Evolutionary conservation across 53 echinoderm and acorn worm genomes (phyloP).

Genomic region (Echinometra lucunter): DNA sequence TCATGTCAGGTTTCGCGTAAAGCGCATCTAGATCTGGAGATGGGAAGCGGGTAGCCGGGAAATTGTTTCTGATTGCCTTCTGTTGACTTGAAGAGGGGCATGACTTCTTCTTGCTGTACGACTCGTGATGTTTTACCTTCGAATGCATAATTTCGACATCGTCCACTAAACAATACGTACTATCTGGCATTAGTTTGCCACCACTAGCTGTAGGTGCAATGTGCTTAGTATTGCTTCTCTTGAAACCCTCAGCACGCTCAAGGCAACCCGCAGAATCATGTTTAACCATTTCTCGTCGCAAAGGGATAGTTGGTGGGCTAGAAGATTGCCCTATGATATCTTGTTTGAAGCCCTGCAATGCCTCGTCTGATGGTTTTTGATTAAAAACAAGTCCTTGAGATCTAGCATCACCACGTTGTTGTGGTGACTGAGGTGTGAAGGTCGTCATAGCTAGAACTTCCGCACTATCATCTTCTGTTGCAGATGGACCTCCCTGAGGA

Average conservation of each 20-base stretch:
- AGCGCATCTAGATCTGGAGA: not conserved
- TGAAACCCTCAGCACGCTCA: too few species aligned
- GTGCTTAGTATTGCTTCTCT: not conserved
- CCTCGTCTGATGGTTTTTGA: not conserved
- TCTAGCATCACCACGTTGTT: not conserved
- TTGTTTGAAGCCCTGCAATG: too few species aligned
- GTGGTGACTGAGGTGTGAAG: not conserved
- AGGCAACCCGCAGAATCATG: not conserved
- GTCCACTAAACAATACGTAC: not conserved
- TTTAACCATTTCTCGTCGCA: not conserved
- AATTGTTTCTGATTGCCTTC: not conserved
- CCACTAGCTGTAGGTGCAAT: not conserved
- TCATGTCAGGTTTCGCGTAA: constrained; percentile 2
- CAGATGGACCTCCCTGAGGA: not conserved
- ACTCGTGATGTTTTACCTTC: not conserved
- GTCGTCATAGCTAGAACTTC: not conserved
- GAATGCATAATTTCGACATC: not conserved
- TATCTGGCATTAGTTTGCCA: not conserved
- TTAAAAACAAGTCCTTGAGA: not conserved
- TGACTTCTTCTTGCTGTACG: not conserved
- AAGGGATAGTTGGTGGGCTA: not conserved
- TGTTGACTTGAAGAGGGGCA: too few species aligned
- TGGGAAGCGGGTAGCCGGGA: not conserved
- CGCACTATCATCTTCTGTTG: not conserved
- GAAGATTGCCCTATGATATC: not conserved